Evolutionary conservation across 2,888 invertebrate genomes (phyloP), one percentile per base, ranked within the genome.

Genomic region (Buathra laborator): DNA sequence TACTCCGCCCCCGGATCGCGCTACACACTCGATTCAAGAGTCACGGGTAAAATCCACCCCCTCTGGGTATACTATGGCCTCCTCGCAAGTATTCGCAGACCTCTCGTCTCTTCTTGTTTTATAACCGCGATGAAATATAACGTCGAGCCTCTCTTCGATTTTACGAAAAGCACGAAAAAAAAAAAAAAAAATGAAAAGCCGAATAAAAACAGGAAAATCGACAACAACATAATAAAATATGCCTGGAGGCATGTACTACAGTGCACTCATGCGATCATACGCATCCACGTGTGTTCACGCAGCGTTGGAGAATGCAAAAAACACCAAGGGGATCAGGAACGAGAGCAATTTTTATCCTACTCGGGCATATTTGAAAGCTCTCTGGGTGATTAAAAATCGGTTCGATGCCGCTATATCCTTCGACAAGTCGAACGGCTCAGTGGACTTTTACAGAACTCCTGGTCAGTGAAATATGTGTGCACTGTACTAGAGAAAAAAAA

Each of bases 11-110:
- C 53, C 51, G 62, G 16, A 14, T 44, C 66, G 72, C 70, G 71
- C 77, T 85, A 68, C 85, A 72, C 86, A 78, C 75, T 84, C 76
- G 51, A 83, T 78, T 84, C 85, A 75, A 80, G 82, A 81, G 78
- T 78, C 81, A 44, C 43, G 48, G 59, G 43, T 37, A 48, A 71
- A 81, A 78, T 75, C 74, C 71, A 81, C 44, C 78, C 56, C 75
- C 67, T 51, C 19, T 67, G 51, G 56, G 59, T 76, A 67, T 77
- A 79, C 32, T 43, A 32, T 70, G 44, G 14, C 75, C 51, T 72
- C 44, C 37, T 72, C 67, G 32, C 62, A 67, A 76, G 75, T 70
- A 72, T 79, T 71, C 67, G 68, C 71, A 82, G 76, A 77, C 71
- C 76, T 56, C 80, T 64, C 72, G 67, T 76, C 81, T 37, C 37